phyloP scores from a whole-genome alignment of 1,140 invertebrate species.

The Asbolus verrucosus region DNA sequence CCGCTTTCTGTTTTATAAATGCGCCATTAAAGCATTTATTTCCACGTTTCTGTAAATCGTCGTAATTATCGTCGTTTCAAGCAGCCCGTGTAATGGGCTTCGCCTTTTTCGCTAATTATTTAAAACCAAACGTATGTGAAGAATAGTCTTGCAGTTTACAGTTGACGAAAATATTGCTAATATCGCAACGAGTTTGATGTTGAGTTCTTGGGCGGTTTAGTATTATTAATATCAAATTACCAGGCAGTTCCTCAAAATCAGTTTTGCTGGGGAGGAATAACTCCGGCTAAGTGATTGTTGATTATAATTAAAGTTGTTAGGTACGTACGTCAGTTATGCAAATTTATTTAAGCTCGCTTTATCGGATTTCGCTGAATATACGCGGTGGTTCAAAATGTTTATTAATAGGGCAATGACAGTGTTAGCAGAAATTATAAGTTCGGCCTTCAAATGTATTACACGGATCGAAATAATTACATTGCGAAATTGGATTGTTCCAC shows the following conservation, averaged over 20 bases:
- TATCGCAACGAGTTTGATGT: slow-evolving; percentile 1
- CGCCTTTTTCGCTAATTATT: too few relatives aligned
- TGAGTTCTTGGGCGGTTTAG: neutral
- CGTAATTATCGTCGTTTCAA: too few relatives aligned
- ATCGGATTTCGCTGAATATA: slow-evolving; percentile 34
- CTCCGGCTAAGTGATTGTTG: slow-evolving; percentile 35
- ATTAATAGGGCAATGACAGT: slow-evolving; percentile 31
- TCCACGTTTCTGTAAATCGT: too few relatives aligned
- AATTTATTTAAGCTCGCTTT: slow-evolving; percentile 38
- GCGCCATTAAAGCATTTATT: too few relatives aligned
- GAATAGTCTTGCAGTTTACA: too few relatives aligned
- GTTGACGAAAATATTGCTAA: too few relatives aligned
- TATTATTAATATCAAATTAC: slow-evolving; percentile 35
- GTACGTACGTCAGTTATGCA: slow-evolving; percentile 38
- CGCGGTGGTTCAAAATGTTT: slow-evolving; percentile 31
- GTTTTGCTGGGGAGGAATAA: slow-evolving; percentile 28
- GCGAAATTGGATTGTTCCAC: too few relatives aligned
- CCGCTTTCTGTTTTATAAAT: too few relatives aligned
- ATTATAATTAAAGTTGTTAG: slow-evolving; percentile 39
- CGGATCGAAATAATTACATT: too few relatives aligned
- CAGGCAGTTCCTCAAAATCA: slow-evolving; percentile 35
- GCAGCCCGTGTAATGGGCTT: too few relatives aligned
- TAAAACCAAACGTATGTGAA: too few relatives aligned
- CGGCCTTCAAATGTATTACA: neutral
- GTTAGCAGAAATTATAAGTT: slow-evolving; percentile 11